Evolutionary conservation across 2,888 invertebrate species (phyloP).

Genomic region (Chrysina gloriosa): DNA sequence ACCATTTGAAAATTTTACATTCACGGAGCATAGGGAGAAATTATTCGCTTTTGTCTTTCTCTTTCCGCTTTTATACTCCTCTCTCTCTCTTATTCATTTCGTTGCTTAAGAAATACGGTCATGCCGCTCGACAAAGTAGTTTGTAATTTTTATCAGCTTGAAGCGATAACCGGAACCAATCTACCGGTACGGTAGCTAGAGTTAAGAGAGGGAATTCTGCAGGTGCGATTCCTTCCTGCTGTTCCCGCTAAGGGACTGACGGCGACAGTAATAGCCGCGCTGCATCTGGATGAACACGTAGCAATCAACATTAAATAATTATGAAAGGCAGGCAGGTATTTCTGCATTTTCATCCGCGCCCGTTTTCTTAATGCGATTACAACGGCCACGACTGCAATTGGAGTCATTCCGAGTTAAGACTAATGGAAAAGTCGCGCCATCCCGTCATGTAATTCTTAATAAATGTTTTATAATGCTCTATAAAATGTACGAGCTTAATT

Average conservation of each 20-base stretch:
- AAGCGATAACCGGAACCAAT: conserved; percentile 27
- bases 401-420: background rate
- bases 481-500: background rate
- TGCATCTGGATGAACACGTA: background rate
- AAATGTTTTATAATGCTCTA: conserved; percentile 8
- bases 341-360: conserved; percentile 12
- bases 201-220: background rate
- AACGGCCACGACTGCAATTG: background rate
- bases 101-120: conserved; percentile 22
- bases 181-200: background rate
- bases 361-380: conserved; percentile 26
- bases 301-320: conserved; percentile 34
- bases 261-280: background rate
- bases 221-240: background rate
- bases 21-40: background rate
- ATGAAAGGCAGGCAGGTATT: conserved; percentile 15
- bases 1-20: conserved; percentile 30
- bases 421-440: conserved; percentile 16
- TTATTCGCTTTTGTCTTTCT: background rate
- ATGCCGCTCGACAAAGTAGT: conserved; percentile 15
- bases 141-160: conserved; percentile 33
- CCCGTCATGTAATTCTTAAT: conserved; percentile 21
- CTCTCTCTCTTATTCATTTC: too few relatives aligned
- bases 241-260: background rate
- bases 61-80: background rate